phyloP scores from a whole-genome alignment of 2,888 invertebrate genomes.

The Plebejus anna region DNA sequence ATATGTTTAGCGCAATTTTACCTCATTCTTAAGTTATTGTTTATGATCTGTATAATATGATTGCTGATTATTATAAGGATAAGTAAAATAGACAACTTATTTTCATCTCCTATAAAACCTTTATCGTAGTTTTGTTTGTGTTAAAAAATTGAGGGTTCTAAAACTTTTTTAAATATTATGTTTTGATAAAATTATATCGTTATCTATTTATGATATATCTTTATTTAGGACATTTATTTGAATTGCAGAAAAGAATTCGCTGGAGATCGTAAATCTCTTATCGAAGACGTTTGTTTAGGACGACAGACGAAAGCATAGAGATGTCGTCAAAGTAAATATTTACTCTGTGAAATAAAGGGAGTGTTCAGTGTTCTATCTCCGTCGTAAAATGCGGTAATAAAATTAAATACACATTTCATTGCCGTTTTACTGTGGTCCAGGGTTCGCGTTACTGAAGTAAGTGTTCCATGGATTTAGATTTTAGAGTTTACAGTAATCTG shows the following conservation, averaged over 20 bases:
- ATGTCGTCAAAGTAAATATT: constrained; percentile 52
- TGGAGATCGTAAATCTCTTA: constrained; percentile 44
- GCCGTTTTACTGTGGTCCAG: constrained; percentile 21
- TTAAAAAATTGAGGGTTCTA: neutral
- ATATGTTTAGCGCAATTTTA: constrained; percentile 30
- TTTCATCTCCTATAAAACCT: neutral
- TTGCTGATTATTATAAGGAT: neutral
- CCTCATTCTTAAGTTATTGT: neutral
- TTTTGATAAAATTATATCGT: neutral
- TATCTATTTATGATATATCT: constrained; percentile 3
- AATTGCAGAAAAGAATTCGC: constrained; percentile 19
- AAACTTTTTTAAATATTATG: neutral
- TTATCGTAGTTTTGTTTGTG: too few species aligned
- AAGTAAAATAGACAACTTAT: neutral
- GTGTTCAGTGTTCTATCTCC: constrained; percentile 41
- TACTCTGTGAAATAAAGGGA: constrained; percentile 44
- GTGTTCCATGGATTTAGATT: constrained; percentile 3
- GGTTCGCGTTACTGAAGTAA: constrained; percentile 2
- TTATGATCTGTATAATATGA: neutral
- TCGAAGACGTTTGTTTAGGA: constrained; percentile 54
- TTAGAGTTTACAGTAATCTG: constrained; percentile 14
- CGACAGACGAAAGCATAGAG: constrained; percentile 38
- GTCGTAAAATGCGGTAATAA: constrained; percentile 42
- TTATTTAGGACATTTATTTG: constrained; percentile 30
- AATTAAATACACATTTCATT: constrained; percentile 39